phyloP scores from a whole-genome alignment of 2,113 vertebrate genomes.

The Platichthys flesus region DNA sequence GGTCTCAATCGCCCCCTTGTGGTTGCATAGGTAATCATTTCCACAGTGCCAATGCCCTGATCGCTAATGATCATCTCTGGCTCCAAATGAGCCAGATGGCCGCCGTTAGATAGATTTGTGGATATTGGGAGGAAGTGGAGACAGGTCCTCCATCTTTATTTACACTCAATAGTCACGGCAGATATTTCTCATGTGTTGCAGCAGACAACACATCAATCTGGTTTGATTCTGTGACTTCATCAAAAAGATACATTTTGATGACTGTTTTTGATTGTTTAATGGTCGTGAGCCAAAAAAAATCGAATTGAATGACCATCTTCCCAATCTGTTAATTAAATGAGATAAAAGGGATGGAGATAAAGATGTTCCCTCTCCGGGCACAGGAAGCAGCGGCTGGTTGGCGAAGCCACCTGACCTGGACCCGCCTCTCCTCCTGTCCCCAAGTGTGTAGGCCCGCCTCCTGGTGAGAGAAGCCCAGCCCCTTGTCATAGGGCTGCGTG shows the following conservation, averaged over 20 bases:
- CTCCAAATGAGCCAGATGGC: too few relatives aligned
- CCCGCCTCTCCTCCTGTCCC: slow-evolving; percentile 75
- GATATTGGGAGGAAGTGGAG: too few relatives aligned
- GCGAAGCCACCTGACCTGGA: slow-evolving; percentile 74
- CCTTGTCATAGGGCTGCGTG: slow-evolving; percentile 78
- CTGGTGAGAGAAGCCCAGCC: slow-evolving; percentile 77
- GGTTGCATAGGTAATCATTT: too few relatives aligned
- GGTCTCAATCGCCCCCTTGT: too few relatives aligned
- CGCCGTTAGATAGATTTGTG: too few relatives aligned
- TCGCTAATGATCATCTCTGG: too few relatives aligned
- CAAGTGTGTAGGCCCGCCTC: slow-evolving; percentile 68
- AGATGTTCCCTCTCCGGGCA: slow-evolving; percentile 55
- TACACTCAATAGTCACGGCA: too few relatives aligned
- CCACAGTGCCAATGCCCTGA: too few relatives aligned
- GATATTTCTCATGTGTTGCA: slow-evolving; percentile 59
- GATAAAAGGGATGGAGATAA: slow-evolving; percentile 48
- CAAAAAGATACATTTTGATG: slow-evolving; percentile 61
- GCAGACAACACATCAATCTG: slow-evolving; percentile 56
- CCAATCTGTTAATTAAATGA: slow-evolving; percentile 38
- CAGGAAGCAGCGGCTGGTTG: slow-evolving; percentile 58
- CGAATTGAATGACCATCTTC: slow-evolving; percentile 19
- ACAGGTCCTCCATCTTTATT: too few relatives aligned
- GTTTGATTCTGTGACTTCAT: slow-evolving; percentile 43
- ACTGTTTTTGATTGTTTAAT: slow-evolving; percentile 25
- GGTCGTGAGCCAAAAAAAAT: slow-evolving; percentile 25